phyloP scores from a whole-genome alignment of 2,888 invertebrate species.

The Ceriagrion tenellum region DNA sequence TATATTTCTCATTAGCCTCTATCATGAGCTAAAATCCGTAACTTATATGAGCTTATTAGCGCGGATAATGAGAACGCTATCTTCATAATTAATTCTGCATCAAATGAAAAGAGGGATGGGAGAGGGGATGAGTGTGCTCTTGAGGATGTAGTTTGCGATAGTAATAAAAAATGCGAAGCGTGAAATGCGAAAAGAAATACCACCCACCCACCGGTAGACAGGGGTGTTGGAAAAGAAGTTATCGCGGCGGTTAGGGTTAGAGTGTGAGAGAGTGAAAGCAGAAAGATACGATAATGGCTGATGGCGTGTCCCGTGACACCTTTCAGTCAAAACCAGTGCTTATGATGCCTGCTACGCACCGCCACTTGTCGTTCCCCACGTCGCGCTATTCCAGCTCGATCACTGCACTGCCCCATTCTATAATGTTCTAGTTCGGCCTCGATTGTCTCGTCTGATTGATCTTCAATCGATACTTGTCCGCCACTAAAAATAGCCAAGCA shows the following conservation, averaged over 20 bases:
- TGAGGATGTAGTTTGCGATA: background rate
- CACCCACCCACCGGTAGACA: background rate
- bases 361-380: background rate
- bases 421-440: background rate
- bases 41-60: background rate
- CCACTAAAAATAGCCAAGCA: background rate
- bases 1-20: background rate
- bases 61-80: background rate
- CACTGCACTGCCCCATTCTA: background rate
- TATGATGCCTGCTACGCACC: background rate
- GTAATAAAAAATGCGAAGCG: background rate
- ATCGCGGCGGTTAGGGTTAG: background rate
- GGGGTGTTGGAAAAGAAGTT: background rate
- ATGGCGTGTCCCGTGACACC: constrained; percentile 3
- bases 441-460: background rate
- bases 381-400: background rate
- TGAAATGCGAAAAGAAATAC: background rate
- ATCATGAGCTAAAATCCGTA: background rate
- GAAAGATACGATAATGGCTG: background rate
- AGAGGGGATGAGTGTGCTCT: background rate
- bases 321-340: background rate
- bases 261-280: background rate
- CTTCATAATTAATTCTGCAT: background rate
- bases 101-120: background rate
- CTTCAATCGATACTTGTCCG: no score